Percentiles rank a stretch among this genome's conserved stretches.
These are phyloP conservation scores for Erpornis zantholeuca DNA, from an alignment of 2,113 vertebrate species.

Conservation along the genomic window DNA sequence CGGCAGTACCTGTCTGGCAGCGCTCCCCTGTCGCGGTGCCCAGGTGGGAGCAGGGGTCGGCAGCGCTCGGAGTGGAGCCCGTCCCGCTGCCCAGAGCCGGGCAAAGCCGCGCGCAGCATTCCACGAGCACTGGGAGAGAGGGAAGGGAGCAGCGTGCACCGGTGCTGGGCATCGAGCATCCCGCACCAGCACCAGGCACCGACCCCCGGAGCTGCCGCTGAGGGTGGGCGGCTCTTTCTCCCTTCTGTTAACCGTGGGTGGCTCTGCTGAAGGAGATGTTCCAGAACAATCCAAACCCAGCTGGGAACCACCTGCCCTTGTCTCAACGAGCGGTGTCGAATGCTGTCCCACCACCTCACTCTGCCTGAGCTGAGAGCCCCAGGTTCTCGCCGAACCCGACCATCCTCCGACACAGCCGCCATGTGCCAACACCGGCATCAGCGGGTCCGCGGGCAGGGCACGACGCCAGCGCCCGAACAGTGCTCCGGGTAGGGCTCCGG, in stretches of 20 bases:
- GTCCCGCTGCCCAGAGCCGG: not conserved
- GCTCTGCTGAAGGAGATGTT: not conserved
- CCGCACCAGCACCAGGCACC: rapidly evolving
- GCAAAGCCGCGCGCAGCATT: not conserved
- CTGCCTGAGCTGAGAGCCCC: not conserved
- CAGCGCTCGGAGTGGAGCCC: not conserved
- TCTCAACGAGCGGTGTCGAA: rapidly evolving
- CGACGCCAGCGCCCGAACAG: not conserved
- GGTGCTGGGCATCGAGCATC: rapidly evolving
- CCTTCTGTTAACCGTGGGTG: rapidly evolving
- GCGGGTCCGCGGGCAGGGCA: not conserved
- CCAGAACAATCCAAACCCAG: not conserved
- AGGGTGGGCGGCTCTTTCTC: too few relatives aligned
- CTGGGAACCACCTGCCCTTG: not conserved
- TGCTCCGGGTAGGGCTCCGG: not conserved
- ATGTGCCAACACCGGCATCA: rapidly evolving
- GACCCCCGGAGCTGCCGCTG: rapidly evolving
- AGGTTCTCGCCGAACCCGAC: not conserved
- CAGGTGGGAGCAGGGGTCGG: not conserved
- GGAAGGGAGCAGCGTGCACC: not conserved
- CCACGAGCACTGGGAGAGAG: not conserved
- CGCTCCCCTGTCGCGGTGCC: not conserved
- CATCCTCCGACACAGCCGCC: not conserved
- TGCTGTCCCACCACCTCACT: not conserved
- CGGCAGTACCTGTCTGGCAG: not conserved